Conservation (phyloP, 1,140 invertebrate genomes). For the Coboldia fuscipes region DNA sequence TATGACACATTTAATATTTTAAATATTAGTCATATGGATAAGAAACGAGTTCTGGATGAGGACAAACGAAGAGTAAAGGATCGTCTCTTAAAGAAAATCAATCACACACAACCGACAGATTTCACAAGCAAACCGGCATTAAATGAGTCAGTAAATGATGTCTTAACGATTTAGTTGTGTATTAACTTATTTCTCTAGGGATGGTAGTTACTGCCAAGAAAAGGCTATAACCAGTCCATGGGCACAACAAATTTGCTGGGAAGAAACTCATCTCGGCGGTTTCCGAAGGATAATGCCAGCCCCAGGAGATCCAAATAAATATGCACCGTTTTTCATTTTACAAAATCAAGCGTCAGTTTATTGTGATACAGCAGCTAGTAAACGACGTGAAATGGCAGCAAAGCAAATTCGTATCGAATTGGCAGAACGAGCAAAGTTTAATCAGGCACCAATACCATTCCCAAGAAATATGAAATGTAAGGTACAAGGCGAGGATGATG, state of each 20-base stretch:
- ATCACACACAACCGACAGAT: background rate
- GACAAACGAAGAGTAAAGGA: slow-evolving; percentile 42
- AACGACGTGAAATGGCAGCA: slow-evolving; percentile 16
- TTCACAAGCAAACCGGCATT: background rate
- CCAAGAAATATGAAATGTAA: no score
- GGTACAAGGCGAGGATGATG: no score
- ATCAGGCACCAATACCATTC: no score
- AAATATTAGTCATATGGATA: slow-evolving; percentile 59
- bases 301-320: slow-evolving; percentile 9
- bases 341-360: slow-evolving; percentile 45
- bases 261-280: slow-evolving; percentile 53
- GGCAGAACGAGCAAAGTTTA: slow-evolving; percentile 13
- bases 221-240: slow-evolving; percentile 13
- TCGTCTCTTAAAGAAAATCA: slow-evolving; percentile 31
- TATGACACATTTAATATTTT: slow-evolving; percentile 63
- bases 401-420: slow-evolving; percentile 15
- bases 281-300: slow-evolving; percentile 26
- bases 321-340: slow-evolving; percentile 30
- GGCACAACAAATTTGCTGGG: slow-evolving; percentile 48
- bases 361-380: slow-evolving; percentile 45
- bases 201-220: no score
- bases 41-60: slow-evolving; percentile 47
- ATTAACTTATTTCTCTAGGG: no score
- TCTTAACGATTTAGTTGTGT: no score
- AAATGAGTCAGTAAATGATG: no score